Evolutionary conservation across 2,888 invertebrate species (phyloP).

Genomic region (Parnassius glacialis): DNA sequence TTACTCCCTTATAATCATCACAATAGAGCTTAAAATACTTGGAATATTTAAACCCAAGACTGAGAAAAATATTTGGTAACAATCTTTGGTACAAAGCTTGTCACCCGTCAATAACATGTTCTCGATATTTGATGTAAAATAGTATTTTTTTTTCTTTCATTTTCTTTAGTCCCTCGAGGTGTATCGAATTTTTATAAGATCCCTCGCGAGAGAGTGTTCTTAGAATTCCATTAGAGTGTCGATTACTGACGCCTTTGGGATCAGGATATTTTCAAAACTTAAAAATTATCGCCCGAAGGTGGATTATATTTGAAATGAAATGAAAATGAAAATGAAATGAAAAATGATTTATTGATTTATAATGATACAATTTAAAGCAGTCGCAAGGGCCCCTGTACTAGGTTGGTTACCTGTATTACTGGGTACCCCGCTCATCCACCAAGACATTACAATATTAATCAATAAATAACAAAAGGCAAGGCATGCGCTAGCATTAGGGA

Average conservation of each 20-base stretch:
- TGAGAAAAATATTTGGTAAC: slow-evolving; percentile 10
- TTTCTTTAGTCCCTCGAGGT: slow-evolving; percentile 35
- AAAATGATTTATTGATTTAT: too few relatives aligned
- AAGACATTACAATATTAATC: too few relatives aligned
- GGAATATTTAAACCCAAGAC: background rate
- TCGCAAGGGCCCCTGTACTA: too few relatives aligned
- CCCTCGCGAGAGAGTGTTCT: slow-evolving; percentile 39
- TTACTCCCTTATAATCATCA: background rate
- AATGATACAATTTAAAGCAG: too few relatives aligned
- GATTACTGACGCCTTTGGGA: slow-evolving; percentile 38
- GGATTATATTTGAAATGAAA: too few relatives aligned
- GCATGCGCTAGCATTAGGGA: too few relatives aligned
- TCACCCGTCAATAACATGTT: slow-evolving; percentile 41
- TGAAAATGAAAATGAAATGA: too few relatives aligned
- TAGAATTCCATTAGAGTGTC: slow-evolving; percentile 51
- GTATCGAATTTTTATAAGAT: slow-evolving; percentile 52
- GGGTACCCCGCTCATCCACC: too few relatives aligned
- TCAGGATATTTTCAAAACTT: slow-evolving; percentile 20
- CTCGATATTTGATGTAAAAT: slow-evolving; percentile 42
- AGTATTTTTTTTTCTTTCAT: slow-evolving; percentile 38
- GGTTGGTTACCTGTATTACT: too few relatives aligned
- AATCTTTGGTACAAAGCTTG: slow-evolving; percentile 27
- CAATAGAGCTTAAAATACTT: background rate
- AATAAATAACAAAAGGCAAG: too few relatives aligned
- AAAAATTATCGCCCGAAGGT: background rate